Base-by-base conservation (phyloP, 2,797 vertebrate species). In the Rhinoraja longicauda region DNA sequence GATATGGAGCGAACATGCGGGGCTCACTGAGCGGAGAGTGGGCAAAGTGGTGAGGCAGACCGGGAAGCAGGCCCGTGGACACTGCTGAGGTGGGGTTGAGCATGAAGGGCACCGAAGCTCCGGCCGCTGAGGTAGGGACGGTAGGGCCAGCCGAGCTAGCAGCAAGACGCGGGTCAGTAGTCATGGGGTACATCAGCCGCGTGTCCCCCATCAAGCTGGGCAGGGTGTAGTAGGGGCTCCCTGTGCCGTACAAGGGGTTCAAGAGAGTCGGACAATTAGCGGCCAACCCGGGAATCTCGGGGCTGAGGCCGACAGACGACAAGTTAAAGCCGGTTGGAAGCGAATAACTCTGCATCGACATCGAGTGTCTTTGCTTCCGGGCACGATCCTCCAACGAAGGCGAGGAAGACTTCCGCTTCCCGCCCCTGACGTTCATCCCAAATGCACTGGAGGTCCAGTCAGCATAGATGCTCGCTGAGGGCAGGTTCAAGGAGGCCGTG, bases 21-120 rank as follows among this genome's bases (percentile, higher is more conserved):
- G 97, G 97, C 96, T 99, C 97, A 6, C 98, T 95, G 93, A 99
- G 96, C 95, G 99, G 96, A 84, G 98, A 96, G 96, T 98, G 98
- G 70, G 97, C 96, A 96, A 98, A 99, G 93, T 97, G 97, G 95
- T 99, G 96, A 64, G 98, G 96, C 94, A 98, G 99, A 95, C 97
- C 97, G 84, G 98, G 97, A 57, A 99, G 97, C 95, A 99, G 96
- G 94, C 97, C 97, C 17, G 59, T 36, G 0, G 98, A 94, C 96
- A 99, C 97, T 96, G 97, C 96, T 94, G 98, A 97, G 96, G 97
- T 97, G 94, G 98, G 97, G 95, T 97, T 98, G 95, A 99, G 97
- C 96, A 99, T 95, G 96, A 98, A 99, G 1, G 98, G 97, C 93
- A 98, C 97, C 94, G 97, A 95, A 91, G 98, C 97, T 95, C 96